A percentile compares a stretch with the other conserved stretches of the same genome.
phyloP scores from a whole-genome alignment of 2,888 invertebrate genomes.

The Diploptera punctata region DNA sequence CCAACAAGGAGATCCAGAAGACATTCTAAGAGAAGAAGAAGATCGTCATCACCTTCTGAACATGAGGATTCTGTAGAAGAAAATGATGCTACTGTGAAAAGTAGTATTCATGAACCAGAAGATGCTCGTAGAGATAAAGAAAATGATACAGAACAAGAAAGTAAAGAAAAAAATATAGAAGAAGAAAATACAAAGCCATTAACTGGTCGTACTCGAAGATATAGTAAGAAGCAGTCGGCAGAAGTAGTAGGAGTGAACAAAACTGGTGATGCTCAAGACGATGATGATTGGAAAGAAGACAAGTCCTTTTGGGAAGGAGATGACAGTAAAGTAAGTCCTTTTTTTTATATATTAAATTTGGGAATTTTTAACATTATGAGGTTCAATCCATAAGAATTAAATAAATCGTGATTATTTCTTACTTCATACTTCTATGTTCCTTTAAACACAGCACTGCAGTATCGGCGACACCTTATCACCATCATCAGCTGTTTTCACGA shows the following conservation, averaged over 20 bases:
- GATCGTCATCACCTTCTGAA: slow-evolving; percentile 60
- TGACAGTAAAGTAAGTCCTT: slow-evolving; percentile 21
- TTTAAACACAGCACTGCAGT: too few species aligned
- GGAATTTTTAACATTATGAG: too few species aligned
- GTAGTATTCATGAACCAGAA: slow-evolving; percentile 33
- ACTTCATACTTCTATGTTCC: too few species aligned
- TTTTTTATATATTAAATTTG: too few species aligned
- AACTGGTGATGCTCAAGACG: neutral
- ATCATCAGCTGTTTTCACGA: too few species aligned
- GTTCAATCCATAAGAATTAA: too few species aligned
- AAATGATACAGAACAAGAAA: neutral
- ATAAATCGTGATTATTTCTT: too few species aligned
- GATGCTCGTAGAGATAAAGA: slow-evolving; percentile 6
- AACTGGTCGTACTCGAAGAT: slow-evolving; percentile 8
- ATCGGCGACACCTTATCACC: too few species aligned
- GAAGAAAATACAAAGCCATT: slow-evolving; percentile 3
- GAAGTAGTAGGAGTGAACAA: neutral
- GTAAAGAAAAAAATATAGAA: neutral
- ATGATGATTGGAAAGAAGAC: slow-evolving; percentile 36
- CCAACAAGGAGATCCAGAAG: slow-evolving; percentile 50
- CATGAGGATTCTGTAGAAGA: slow-evolving; percentile 60
- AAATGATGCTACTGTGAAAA: slow-evolving; percentile 43
- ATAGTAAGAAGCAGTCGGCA: slow-evolving; percentile 28
- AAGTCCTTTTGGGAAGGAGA: slow-evolving; percentile 35
- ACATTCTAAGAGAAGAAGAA: slow-evolving; percentile 62